Conservation (phyloP, 2,888 invertebrate species). For the Cheilosia impressa region DNA sequence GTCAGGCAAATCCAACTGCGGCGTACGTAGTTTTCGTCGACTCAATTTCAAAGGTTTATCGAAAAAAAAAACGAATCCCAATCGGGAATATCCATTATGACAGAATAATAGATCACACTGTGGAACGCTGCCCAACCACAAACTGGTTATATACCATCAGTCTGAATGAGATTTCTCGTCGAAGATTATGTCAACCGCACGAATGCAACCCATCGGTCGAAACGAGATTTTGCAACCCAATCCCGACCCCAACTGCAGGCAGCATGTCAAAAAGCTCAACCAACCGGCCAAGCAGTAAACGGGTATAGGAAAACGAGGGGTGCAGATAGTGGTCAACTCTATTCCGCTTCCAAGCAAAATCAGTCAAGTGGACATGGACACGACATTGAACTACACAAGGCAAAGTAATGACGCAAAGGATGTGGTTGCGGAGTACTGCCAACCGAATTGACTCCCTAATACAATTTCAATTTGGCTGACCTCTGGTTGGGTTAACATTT, state of each 20-base stretch:
- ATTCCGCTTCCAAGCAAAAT: conserved; percentile 27
- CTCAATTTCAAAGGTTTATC: conserved; percentile 65
- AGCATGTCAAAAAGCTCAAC: conserved; percentile 24
- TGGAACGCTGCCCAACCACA: conserved; percentile 37
- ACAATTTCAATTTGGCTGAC: conserved; percentile 55
- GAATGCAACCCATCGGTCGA: conserved; percentile 32
- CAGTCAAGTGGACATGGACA: conserved; percentile 48
- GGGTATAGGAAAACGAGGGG: background rate
- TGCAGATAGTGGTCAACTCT: conserved; percentile 18
- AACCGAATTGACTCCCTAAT: conserved; percentile 46
- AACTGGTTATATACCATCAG: conserved; percentile 9
- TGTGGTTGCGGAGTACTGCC: background rate
- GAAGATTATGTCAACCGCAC: conserved; percentile 66
- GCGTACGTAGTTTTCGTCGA: conserved; percentile 50
- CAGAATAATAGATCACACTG: conserved; percentile 63
- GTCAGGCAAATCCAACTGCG: conserved; percentile 55
- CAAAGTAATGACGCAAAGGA: background rate
- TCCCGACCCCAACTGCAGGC: background rate
- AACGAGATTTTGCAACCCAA: background rate
- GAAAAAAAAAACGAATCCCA: conserved; percentile 61
- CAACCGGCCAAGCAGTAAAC: conserved; percentile 52
- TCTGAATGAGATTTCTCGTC: conserved; percentile 57
- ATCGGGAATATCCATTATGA: conserved; percentile 65
- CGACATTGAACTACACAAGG: conserved; percentile 31
- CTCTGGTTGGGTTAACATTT: conserved; percentile 34